Base-by-base conservation (phyloP, 2,797 vertebrate genomes). In the Hypotaenidia philippensis region DNA sequence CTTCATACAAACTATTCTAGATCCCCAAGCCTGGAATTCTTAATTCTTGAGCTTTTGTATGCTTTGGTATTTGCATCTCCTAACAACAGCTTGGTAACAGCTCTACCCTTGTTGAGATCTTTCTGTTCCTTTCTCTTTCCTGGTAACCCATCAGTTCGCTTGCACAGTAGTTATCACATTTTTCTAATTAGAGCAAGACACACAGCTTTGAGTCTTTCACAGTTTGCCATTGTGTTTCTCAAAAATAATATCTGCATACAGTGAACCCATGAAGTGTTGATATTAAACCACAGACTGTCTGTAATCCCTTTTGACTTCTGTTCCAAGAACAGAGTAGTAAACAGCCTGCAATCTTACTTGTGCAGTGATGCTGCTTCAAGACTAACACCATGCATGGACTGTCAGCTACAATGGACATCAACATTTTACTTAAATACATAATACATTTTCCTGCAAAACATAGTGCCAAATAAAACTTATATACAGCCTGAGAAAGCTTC, bases 321-420 rank as follows among this genome's bases (percentile, higher is more conserved):
- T 36, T 64, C 45, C 15, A 49, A 66, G 32, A 64, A 45, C 6
- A 31, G 57, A 32, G 5, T 14, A 19, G n/a, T 65, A 27, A 63
- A 11, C 6, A 13, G 31, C 3, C 27, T 26, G 38, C 21, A 25
- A 8, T 27, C 25, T 21, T 40, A 44, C 2, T 4, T 27, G 29
- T 11, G n/a, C 61, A 26, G 11, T 45, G n/a, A 32, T 29, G 25
- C 40, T 63, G 55, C 23, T 68, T 34, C 6, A 3, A 38, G 26
- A 66, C 13, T 17, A 63, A 10, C 38, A 71, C 25, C 29, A 25
- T 29, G 13, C 4, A 2, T 2, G 6, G 12, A 49, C 40, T 9
- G 4, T 2, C 50, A 6, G 8, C 32, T 4, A 41, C 45, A 50
- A 55, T 1, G 2, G 29, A 45, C 1, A 16, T 16, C 19, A 40